Conservation (phyloP, 2,888 invertebrate genomes). For the Calliphora vomitoria region DNA sequence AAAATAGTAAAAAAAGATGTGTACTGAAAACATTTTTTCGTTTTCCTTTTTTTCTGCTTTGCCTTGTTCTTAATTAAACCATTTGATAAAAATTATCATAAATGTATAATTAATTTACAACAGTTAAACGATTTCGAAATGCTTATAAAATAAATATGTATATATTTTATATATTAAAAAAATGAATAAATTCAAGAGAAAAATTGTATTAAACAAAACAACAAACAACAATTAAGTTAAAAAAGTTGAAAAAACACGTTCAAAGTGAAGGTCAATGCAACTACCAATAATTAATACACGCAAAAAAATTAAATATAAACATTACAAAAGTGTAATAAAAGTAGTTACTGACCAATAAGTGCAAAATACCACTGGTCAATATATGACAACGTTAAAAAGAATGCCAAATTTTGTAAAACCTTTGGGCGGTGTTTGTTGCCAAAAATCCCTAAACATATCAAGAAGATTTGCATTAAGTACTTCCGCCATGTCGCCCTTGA, state of each 20-base stretch:
- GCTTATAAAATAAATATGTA: not conserved
- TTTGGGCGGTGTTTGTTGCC: not conserved
- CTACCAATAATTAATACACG: conserved; percentile 46
- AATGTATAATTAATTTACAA: conserved; percentile 2
- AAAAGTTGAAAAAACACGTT: conserved; percentile 76
- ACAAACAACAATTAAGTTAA: conserved; percentile 44
- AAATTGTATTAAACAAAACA: conserved; percentile 18
- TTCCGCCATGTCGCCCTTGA: conserved; percentile 58
- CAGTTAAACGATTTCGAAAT: not conserved
- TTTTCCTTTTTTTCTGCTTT: conserved; percentile 10
- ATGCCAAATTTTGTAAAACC: conserved; percentile 22
- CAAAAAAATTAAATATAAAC: conserved; percentile 24
- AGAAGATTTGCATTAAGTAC: conserved; percentile 11
- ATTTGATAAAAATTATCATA: conserved; percentile 11
- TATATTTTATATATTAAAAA: not conserved
- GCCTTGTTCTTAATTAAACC: conserved; percentile 38
- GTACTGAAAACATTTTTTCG: not conserved
- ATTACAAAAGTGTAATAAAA: conserved; percentile 46
- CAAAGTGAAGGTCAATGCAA: conserved; percentile 82
- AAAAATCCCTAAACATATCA: conserved; percentile 52
- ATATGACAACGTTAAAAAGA: not conserved
- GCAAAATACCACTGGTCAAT: not conserved
- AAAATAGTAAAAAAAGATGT: not conserved
- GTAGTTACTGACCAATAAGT: conserved; percentile 29
- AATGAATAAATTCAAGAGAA: conserved; percentile 51